Base-by-base conservation (phyloP, 2,888 invertebrate species). In the Callyntrura sp. region DNA sequence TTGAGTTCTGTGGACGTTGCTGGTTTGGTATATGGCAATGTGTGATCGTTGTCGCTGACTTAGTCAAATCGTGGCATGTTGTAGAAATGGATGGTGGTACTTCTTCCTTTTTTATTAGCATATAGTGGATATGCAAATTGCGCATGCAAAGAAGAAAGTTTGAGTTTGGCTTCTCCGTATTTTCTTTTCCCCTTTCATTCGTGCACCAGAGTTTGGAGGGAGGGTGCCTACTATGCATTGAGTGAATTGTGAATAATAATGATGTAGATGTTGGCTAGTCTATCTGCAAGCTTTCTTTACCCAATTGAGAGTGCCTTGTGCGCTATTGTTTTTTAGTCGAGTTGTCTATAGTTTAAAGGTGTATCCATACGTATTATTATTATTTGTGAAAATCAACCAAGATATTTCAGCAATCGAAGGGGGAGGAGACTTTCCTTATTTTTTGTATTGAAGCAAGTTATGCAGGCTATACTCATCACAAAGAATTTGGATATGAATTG, bases 131-230 rank as follows among this genome's bases (percentile, higher is more conserved):
- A 88, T 88, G 88, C 88, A 88, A 88, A 88, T 88, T 68, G 88
- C 88, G 88, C 88, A 88, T 88, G 88, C 84, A 88, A 88, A 83
- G 82, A 88, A 88, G 88, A 88, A 88, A 82, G 88, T 83, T 51
- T 51, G 48, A 25, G 79, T 57, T 57, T 55, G 0, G 45, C 51
- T 83, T 62, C 85, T 85, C 60, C 60, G 57, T 17, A 28, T 81
- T 82, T 82, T 45, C 14, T 79, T 68, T 87, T 14, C 83, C 87
- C 88, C 88, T 88, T 88, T 88, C 82, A 60, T 73, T 81, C 79
- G 65, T 86, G 35, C 70, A 57, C 17, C 28, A 83, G 76, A 17
- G 25, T 57, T 6, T 14, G 17, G 51, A 55, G 55, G 68, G 55
- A 79, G 43, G 86, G 78, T 28, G 51, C 25, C 3, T 20, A 0